A percentile compares a stretch with the other conserved stretches of the same genome.
phyloP scores from a whole-genome alignment of 1,140 invertebrate species.

The Mamestra configurata region DNA sequence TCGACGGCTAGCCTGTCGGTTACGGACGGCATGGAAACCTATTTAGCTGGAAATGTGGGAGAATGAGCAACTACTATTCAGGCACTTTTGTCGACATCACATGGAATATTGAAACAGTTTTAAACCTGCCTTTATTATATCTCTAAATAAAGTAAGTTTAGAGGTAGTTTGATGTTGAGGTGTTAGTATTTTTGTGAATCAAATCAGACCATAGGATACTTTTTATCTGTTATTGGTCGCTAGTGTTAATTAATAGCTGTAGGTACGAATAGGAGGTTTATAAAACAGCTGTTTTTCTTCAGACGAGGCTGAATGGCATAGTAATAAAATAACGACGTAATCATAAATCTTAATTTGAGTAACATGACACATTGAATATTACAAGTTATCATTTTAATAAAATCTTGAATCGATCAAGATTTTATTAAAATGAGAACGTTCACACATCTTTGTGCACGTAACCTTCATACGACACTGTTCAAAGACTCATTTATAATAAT shows the following conservation, averaged over 20 bases:
- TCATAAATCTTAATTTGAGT: background rate
- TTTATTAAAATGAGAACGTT: background rate
- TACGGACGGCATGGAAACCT: conserved; percentile 13
- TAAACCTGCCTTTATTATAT: too few species aligned
- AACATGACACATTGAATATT: background rate
- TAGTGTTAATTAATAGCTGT: too few species aligned
- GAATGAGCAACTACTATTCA: conserved; percentile 22
- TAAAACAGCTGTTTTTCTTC: background rate
- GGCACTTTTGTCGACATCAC: background rate
- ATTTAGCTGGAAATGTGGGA: conserved; percentile 14
- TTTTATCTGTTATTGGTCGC: too few species aligned
- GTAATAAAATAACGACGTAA: background rate
- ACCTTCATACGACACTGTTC: background rate
- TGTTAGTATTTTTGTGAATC: too few species aligned
- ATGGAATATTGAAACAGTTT: too few species aligned
- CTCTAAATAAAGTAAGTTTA: too few species aligned
- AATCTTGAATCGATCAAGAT: background rate
- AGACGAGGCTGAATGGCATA: background rate
- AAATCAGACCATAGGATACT: too few species aligned
- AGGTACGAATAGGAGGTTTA: too few species aligned
- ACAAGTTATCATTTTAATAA: too few species aligned
- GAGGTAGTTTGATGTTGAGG: too few species aligned
- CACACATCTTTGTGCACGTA: background rate
- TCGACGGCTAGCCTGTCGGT: background rate
- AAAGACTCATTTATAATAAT: background rate